phyloP scores from a whole-genome alignment of 92 coral and sea anemone species.

The Zoanthus sociatus region DNA sequence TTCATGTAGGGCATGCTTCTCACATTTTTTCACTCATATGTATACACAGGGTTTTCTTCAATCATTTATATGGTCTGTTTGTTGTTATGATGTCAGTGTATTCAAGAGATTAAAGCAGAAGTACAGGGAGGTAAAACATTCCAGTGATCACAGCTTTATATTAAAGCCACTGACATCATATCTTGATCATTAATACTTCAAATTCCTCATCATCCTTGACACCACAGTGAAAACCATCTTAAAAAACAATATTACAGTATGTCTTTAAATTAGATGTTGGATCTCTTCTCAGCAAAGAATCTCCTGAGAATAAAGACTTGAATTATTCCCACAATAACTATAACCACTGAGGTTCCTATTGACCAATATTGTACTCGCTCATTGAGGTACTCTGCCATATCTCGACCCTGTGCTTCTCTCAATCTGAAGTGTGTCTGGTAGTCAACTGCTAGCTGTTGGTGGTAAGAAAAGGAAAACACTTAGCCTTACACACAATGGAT shows the following conservation, averaged over 20 bases:
- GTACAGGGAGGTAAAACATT: background rate
- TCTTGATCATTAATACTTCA: background rate
- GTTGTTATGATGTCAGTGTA: background rate
- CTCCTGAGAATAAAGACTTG: constrained; percentile 94
- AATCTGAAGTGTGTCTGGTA: constrained; percentile 97
- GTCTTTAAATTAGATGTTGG: constrained; percentile 72
- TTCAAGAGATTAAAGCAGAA: background rate
- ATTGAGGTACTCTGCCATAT: constrained; percentile 95
- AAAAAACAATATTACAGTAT: background rate
- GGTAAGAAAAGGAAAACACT: background rate
- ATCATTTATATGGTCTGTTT: background rate
- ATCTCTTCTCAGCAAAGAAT: constrained; percentile 98
- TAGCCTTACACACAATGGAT: background rate
- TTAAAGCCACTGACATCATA: background rate
- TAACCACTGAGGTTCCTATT: constrained; percentile 92
- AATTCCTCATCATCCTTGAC: background rate
- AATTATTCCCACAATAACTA: constrained; percentile 86
- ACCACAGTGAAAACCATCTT: background rate
- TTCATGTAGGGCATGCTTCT: too few species aligned
- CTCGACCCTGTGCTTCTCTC: constrained; percentile 93
- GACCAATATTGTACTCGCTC: constrained; percentile 99
- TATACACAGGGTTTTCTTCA: background rate
- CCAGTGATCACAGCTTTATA: too few species aligned
- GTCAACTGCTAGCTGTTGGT: constrained; percentile 86
- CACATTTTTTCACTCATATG: too few species aligned